Conservation (phyloP, 1,140 invertebrate species). For the Aradophagus sp. region DNA sequence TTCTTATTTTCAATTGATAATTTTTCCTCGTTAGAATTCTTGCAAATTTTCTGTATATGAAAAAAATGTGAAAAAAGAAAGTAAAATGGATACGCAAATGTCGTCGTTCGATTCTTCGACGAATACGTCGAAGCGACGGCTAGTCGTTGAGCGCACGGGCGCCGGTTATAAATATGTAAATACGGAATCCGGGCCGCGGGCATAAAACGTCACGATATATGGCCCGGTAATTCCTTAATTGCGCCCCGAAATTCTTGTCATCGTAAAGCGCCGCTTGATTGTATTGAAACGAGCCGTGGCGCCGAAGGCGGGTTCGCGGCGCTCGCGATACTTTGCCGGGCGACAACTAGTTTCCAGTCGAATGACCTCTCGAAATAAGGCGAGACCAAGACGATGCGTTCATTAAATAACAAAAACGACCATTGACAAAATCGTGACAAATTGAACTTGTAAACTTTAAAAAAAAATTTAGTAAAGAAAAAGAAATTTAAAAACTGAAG, state of each 20-base stretch:
- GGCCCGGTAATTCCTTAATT: slow-evolving; percentile 75
- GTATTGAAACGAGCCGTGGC: slow-evolving; percentile 52
- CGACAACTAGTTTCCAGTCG: slow-evolving; percentile 35
- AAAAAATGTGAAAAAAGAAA: slow-evolving; percentile 30
- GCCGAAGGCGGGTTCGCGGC: slow-evolving; percentile 48
- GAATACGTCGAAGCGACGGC: slow-evolving; percentile 57
- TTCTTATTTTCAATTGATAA: too few relatives aligned
- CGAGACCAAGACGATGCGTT: too few relatives aligned
- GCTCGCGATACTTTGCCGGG: slow-evolving; percentile 22
- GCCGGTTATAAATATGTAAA: slow-evolving; percentile 67
- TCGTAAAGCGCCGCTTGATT: slow-evolving; percentile 72
- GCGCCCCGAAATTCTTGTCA: slow-evolving; percentile 72
- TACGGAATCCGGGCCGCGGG: slow-evolving; percentile 59
- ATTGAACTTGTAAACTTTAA: too few relatives aligned
- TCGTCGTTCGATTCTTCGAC: slow-evolving; percentile 19
- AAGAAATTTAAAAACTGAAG: too few relatives aligned
- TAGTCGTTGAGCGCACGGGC: slow-evolving; percentile 33
- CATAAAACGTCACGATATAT: slow-evolving; percentile 73
- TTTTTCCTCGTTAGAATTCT: too few relatives aligned
- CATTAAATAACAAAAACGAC: too few relatives aligned
- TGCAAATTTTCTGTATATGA: too few relatives aligned
- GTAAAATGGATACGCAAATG: slow-evolving; percentile 42
- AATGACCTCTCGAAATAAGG: too few relatives aligned
- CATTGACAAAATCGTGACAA: too few relatives aligned
- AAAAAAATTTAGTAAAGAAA: too few relatives aligned